phyloP scores from a whole-genome alignment of 2,797 vertebrate species.

The Antrozous pallidus region DNA sequence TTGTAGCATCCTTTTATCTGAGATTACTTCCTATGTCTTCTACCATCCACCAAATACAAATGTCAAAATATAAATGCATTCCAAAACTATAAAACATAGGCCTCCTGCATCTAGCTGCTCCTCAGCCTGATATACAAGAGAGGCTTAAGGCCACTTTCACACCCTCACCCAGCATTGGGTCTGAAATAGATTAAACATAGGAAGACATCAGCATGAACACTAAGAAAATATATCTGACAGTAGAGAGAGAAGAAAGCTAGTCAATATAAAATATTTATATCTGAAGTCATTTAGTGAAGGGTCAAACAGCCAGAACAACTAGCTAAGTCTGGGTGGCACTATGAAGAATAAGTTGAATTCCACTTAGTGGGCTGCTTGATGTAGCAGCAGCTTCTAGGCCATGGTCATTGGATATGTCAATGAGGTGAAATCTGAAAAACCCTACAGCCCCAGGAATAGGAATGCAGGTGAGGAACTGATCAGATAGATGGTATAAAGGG shows the following conservation, averaged over 20 bases:
- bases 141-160: not conserved
- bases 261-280: not conserved
- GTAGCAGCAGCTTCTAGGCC: not conserved
- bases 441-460: not conserved
- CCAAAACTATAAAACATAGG: not conserved
- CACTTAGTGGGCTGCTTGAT: not conserved
- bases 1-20: not conserved
- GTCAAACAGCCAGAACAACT: not conserved
- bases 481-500: not conserved
- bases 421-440: not conserved
- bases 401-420: not conserved
- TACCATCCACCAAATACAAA: not conserved
- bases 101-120: not conserved
- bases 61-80: not conserved
- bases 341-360: not conserved
- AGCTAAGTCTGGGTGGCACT: not conserved
- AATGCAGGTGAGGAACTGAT: not conserved
- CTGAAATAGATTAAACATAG: not conserved
- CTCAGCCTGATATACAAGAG: not conserved
- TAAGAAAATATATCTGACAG: not conserved
- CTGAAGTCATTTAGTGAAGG: not conserved
- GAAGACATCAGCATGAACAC: not conserved
- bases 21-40: not conserved
- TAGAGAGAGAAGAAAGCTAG: not conserved
- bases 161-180: not conserved